Conservation (phyloP, 2,888 invertebrate species). For the Hecatera dysodea region DNA sequence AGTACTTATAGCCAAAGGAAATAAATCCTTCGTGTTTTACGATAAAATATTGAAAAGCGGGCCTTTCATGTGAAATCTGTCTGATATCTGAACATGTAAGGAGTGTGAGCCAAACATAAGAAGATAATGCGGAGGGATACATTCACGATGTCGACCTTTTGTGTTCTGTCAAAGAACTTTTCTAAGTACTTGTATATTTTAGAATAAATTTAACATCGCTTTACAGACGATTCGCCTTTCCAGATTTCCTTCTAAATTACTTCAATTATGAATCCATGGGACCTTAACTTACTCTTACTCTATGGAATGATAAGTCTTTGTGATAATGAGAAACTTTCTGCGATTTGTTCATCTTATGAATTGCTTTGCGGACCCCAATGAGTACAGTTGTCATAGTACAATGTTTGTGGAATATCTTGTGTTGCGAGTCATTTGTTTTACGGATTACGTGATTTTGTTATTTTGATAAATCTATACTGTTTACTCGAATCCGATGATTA, state of each 20-base stretch:
- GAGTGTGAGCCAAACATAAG: conserved; percentile 38
- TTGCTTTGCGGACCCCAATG: conserved; percentile 45
- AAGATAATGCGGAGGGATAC: conserved; percentile 58
- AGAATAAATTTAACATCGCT: conserved; percentile 63
- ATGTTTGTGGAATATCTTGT: conserved; percentile 48
- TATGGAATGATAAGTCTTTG: conserved; percentile 61
- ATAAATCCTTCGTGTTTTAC: conserved; percentile 15
- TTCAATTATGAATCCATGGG: conserved; percentile 67
- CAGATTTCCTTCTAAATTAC: conserved; percentile 60
- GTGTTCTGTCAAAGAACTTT: conserved; percentile 58
- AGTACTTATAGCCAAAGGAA: conserved; percentile 18
- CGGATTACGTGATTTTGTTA: conserved; percentile 51
- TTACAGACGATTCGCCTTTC: conserved; percentile 53
- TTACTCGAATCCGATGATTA: conserved; percentile 56
- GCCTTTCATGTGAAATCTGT: conserved; percentile 30
- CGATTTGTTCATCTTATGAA: conserved; percentile 58
- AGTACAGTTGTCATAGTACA: conserved; percentile 67
- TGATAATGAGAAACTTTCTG: conserved; percentile 60
- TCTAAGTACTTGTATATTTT: conserved; percentile 58
- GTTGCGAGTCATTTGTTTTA: conserved; percentile 54
- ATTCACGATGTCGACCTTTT: conserved; percentile 60
- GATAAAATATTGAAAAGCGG: conserved; percentile 28
- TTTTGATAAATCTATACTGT: conserved; percentile 63
- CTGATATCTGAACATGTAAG: conserved; percentile 35
- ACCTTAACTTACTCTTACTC: conserved; percentile 63